These are phyloP conservation scores for Tribolium castaneum DNA, from an alignment of 1,140 invertebrate species.

Conservation along the genomic window DNA sequence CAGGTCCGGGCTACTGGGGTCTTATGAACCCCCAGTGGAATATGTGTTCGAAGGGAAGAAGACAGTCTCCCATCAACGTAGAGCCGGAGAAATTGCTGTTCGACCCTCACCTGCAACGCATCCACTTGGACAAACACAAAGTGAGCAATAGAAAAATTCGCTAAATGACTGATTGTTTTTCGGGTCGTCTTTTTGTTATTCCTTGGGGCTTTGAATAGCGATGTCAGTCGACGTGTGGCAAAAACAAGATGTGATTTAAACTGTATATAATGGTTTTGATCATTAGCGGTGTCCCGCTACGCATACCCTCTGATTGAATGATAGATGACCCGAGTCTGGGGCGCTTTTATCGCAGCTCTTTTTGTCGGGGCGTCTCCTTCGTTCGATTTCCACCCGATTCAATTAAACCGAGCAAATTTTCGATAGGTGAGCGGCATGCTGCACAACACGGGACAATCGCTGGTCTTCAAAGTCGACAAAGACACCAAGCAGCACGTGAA, in stretches of 20 bases:
- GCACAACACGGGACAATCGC: conserved; percentile 90
- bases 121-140: conserved; percentile 91
- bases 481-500: conserved; percentile 87
- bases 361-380: conserved; percentile 24
- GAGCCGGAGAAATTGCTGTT: conserved; percentile 92
- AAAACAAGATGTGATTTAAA: conserved; percentile 48
- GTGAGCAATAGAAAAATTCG: conserved; percentile 67
- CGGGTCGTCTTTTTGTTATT: conserved; percentile 37
- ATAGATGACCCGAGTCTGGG: conserved; percentile 51
- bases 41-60: conserved; percentile 91
- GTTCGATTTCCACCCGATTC: conserved; percentile 10
- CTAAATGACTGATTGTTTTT: conserved; percentile 43
- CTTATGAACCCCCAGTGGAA: conserved; percentile 96
- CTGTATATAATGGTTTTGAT: conserved; percentile 57
- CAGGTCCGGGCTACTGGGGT: conserved; percentile 97
- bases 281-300: conserved; percentile 54
- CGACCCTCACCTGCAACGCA: conserved; percentile 89
- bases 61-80: conserved; percentile 96
- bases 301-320: conserved; percentile 53
- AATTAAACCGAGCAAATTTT: conserved; percentile 7
- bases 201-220: conserved; percentile 39
- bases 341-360: conserved; percentile 18
- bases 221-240: conserved; percentile 34
- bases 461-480: conserved; percentile 90
- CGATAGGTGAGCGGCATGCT: conserved; percentile 86